phyloP scores from a whole-genome alignment of 1,140 invertebrate species.

The Notospermus geniculatus region DNA sequence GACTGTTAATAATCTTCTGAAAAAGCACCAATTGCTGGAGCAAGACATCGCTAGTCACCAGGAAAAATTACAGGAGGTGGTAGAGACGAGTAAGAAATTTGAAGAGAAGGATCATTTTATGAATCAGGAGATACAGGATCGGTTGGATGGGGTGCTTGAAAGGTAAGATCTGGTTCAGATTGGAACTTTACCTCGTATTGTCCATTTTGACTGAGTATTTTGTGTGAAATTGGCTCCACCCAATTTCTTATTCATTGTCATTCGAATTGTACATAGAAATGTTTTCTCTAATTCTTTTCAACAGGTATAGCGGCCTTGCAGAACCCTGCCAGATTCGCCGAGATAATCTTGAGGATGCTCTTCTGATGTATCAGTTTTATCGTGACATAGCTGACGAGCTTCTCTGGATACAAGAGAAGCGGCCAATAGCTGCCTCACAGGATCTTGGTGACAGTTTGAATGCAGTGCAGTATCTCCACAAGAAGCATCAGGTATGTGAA shows the following conservation, averaged over 20 bases:
- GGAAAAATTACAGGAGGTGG: constrained; percentile 88
- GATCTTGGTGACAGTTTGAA: constrained; percentile 90
- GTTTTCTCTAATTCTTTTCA: too few relatives aligned
- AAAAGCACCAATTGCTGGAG: constrained; percentile 95
- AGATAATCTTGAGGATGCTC: constrained; percentile 80
- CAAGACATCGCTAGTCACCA: constrained; percentile 88
- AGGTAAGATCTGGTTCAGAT: too few relatives aligned
- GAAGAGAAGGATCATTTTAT: constrained; percentile 93
- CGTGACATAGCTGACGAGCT: constrained; percentile 97
- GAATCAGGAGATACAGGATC: constrained; percentile 86
- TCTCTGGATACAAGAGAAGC: constrained; percentile 98
- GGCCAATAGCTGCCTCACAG: constrained; percentile 92
- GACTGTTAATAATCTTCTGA: constrained; percentile 91
- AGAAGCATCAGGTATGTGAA: constrained; percentile 98
- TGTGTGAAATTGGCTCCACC: too few relatives aligned
- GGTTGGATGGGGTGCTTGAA: constrained; percentile 62
- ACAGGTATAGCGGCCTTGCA: constrained; percentile 72
- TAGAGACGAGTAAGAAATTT: constrained; percentile 83
- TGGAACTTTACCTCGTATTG: too few relatives aligned
- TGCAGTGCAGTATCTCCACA: constrained; percentile 96
- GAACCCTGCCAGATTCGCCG: constrained; percentile 52
- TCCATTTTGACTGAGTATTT: too few relatives aligned
- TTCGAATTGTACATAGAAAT: too few relatives aligned
- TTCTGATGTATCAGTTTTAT: constrained; percentile 94
- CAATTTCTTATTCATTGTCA: too few relatives aligned